These are phyloP conservation scores for Malaclemys terrapin DNA, from an alignment of 2,113 vertebrate species.

Conservation along the genomic window DNA sequence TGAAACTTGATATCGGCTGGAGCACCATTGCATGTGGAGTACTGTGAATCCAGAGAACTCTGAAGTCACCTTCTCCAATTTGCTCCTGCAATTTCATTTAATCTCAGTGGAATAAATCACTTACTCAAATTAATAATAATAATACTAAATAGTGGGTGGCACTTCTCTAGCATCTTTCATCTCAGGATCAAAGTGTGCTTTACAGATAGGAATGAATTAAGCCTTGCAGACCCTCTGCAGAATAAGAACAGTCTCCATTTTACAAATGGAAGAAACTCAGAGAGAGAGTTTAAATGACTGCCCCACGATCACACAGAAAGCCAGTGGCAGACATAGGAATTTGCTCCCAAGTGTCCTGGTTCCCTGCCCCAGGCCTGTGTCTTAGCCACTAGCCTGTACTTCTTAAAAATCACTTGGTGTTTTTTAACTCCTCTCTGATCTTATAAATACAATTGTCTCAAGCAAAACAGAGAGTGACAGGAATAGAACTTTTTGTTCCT, in stretches of 20 bases:
- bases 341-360: not conserved
- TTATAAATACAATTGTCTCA: not conserved
- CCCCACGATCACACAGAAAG: not conserved
- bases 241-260: not conserved
- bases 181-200: not conserved
- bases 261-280: not conserved
- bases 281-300: not conserved
- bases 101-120: constrained; percentile 8
- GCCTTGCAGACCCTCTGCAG: not conserved
- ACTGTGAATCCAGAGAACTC: not conserved
- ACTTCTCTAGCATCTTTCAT: not conserved
- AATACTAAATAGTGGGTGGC: not conserved
- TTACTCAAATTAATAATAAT: not conserved
- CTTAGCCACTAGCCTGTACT: not conserved
- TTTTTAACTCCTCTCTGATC: not conserved
- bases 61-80: not conserved
- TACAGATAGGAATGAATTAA: not conserved
- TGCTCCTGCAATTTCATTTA: not conserved
- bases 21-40: not conserved
- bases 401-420: not conserved
- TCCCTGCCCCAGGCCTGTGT: not conserved
- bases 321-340: not conserved
- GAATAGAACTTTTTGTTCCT: not conserved
- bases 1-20: constrained; percentile 1
- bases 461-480: not conserved